Percentiles rank a stretch among this genome's conserved stretches.
Conservation (phyloP, 2,888 invertebrate genomes). For the Drosophila pseudotakahashii region DNA sequence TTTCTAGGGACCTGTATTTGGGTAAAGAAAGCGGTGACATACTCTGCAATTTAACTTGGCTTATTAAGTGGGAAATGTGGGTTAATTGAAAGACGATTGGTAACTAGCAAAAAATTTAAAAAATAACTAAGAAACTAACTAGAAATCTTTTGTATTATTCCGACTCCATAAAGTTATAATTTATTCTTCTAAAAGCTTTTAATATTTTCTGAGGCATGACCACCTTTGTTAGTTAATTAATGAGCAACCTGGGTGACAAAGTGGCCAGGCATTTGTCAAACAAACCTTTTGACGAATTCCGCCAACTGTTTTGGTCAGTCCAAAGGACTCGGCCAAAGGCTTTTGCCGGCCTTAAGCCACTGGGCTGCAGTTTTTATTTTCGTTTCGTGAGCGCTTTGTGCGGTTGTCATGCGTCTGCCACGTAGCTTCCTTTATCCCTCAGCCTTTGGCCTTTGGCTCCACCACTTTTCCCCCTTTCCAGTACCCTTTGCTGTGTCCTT, state of each 20-base stretch:
- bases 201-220: background rate
- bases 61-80: background rate
- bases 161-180: background rate
- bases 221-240: slow-evolving; percentile 10
- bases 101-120: background rate
- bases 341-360: slow-evolving; percentile 27
- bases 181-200: background rate
- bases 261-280: slow-evolving; percentile 9
- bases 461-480: slow-evolving; percentile 1
- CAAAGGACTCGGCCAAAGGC: slow-evolving; percentile 27
- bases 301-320: slow-evolving; percentile 1
- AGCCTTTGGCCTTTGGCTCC: background rate
- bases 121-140: too few species aligned
- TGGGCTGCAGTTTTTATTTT: slow-evolving; percentile 57
- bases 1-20: background rate
- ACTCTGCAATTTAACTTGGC: slow-evolving; percentile 11
- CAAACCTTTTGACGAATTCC: slow-evolving; percentile 9
- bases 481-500: slow-evolving; percentile 34
- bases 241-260: slow-evolving; percentile 3
- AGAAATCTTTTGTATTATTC: too few species aligned
- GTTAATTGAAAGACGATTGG: background rate
- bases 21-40: background rate
- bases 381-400: slow-evolving; percentile 49
- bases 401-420: slow-evolving; percentile 56
- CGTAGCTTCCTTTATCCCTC: slow-evolving; percentile 14